Conservation (phyloP, 2,888 invertebrate genomes). For the Drosophila quinaria region DNA sequence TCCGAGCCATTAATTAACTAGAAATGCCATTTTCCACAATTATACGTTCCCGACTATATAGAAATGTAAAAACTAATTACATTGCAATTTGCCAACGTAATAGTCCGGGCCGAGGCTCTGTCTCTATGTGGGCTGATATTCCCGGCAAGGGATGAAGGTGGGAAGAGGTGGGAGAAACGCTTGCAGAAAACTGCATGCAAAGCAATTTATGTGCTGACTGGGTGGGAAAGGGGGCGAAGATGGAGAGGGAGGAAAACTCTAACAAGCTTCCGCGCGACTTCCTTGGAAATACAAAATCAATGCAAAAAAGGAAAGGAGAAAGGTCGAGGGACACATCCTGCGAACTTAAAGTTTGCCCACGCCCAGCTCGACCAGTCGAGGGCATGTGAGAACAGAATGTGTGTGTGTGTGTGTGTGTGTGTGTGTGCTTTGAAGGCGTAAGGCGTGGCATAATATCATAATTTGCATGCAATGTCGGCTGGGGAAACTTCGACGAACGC, state of each 20-base stretch:
- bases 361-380: conserved; percentile 12
- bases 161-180: conserved; percentile 1
- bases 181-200: conserved; percentile 74
- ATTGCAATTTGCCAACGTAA: conserved; percentile 82
- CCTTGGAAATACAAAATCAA: conserved; percentile 79
- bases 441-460: conserved; percentile 70
- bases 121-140: conserved; percentile 28
- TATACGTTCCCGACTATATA: conserved; percentile 76
- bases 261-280: conserved; percentile 80
- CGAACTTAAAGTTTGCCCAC: conserved; percentile 63
- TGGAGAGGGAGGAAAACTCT: conserved; percentile 35
- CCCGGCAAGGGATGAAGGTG: not conserved
- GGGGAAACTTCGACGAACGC: conserved; percentile 24
- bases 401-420: too few species aligned
- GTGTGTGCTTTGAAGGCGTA: conserved; percentile 25
- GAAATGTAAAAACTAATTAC: conserved; percentile 83
- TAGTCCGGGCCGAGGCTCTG: conserved; percentile 67
- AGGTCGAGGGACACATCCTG: conserved; percentile 70
- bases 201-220: conserved; percentile 66
- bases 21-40: conserved; percentile 80
- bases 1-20: conserved; percentile 77
- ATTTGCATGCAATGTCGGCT: conserved; percentile 67
- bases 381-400: not conserved
- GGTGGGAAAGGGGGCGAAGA: not conserved
- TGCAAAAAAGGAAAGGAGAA: conserved; percentile 47